Evolutionary conservation across 2,888 invertebrate species (phyloP).

Genomic region (Polydrusus pterygomalis): DNA sequence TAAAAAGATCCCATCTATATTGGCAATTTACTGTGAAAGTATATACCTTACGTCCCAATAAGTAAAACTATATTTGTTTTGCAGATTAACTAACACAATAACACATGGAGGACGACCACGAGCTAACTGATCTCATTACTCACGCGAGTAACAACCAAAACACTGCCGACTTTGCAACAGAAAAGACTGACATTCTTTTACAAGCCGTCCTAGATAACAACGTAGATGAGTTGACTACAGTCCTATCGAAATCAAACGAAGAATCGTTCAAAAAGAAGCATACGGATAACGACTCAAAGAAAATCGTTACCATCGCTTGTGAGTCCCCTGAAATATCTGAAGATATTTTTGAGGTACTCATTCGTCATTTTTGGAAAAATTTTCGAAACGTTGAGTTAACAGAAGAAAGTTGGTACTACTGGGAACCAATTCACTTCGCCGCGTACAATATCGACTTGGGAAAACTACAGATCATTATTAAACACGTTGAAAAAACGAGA

Average conservation of each 20-base stretch:
- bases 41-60: no score
- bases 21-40: no score
- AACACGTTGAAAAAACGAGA: constrained; percentile 24
- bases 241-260: constrained; percentile 24
- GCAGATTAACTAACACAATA: not conserved
- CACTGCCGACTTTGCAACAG: not conserved
- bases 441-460: constrained; percentile 53
- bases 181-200: constrained; percentile 26
- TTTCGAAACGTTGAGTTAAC: constrained; percentile 47
- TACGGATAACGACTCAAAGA: constrained; percentile 37
- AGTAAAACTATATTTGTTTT: not conserved
- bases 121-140: not conserved
- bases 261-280: constrained; percentile 31
- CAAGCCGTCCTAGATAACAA: constrained; percentile 41
- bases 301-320: constrained; percentile 54
- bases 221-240: constrained; percentile 24
- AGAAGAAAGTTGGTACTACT: constrained; percentile 58
- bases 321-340: not conserved
- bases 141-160: not conserved
- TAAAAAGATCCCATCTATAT: no score
- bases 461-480: constrained; percentile 55
- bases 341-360: constrained; percentile 20
- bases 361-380: constrained; percentile 9
- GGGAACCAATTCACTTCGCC: constrained; percentile 61
- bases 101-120: not conserved